phyloP scores from a whole-genome alignment of 2,888 invertebrate genomes.

The Drosophila colorata region DNA sequence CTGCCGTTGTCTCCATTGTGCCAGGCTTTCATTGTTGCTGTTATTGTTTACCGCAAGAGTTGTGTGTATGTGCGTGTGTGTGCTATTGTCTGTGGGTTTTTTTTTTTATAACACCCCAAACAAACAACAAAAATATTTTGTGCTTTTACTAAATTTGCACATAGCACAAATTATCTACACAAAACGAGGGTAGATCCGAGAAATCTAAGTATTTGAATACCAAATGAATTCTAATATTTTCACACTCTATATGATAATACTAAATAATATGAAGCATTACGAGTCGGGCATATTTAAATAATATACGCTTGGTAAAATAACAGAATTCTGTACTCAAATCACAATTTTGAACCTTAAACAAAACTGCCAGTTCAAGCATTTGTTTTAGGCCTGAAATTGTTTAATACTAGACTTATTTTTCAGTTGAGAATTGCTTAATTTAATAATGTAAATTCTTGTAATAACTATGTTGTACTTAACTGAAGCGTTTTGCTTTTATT shows the following conservation, averaged over 20 bases:
- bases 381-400: too few species aligned
- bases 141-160: constrained; percentile 54
- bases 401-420: too few species aligned
- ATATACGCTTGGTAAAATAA: too few species aligned
- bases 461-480: too few species aligned
- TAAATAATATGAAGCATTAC: neutral
- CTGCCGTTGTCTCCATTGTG: constrained; percentile 33
- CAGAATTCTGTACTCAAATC: too few species aligned
- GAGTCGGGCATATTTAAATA: neutral
- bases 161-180: constrained; percentile 37
- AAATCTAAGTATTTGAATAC: neutral
- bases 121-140: constrained; percentile 40
- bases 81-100: constrained; percentile 1
- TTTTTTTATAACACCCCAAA: constrained; percentile 43
- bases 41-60: constrained; percentile 9
- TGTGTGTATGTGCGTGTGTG: neutral
- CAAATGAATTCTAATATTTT: neutral
- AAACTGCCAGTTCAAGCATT: too few species aligned
- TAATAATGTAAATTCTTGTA: too few species aligned
- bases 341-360: too few species aligned
- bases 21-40: constrained; percentile 10
- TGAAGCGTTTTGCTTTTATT: too few species aligned
- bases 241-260: too few species aligned
- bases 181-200: constrained; percentile 18
- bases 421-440: too few species aligned